Conservation (phyloP, 2,113 vertebrate genomes). For the Larimichthys polyactis region DNA sequence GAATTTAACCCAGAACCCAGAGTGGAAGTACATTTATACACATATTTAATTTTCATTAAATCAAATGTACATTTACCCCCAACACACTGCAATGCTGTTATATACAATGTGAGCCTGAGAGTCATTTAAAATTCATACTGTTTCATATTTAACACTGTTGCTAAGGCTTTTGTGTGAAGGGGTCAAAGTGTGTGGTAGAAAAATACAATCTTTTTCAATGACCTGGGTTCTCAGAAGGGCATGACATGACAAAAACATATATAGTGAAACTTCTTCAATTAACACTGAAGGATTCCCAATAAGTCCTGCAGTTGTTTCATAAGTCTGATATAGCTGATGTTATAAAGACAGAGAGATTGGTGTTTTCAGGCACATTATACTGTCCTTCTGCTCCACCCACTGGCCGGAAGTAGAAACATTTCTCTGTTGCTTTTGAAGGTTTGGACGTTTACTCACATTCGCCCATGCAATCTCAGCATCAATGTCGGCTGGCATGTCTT, state of each 20-base stretch:
- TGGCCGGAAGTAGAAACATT: slow-evolving; percentile 26
- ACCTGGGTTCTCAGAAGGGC: too few relatives aligned
- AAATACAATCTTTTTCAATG: not conserved
- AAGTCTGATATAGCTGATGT: not conserved
- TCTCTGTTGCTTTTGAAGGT: not conserved
- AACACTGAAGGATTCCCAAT: too few relatives aligned
- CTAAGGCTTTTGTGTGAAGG: too few relatives aligned
- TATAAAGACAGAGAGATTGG: not conserved
- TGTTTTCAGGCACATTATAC: not conserved
- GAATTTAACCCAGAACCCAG: not conserved
- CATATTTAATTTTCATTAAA: too few relatives aligned
- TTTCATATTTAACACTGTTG: too few relatives aligned
- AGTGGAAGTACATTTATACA: not conserved
- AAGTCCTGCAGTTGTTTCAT: not conserved
- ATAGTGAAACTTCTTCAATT: too few relatives aligned
- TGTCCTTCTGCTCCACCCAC: slow-evolving; percentile 39
- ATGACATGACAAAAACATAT: too few relatives aligned
- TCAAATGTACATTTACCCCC: too few relatives aligned
- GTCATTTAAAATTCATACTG: too few relatives aligned
- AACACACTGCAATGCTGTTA: too few relatives aligned
- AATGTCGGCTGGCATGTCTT: slow-evolving; percentile 89
- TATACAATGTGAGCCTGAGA: too few relatives aligned
- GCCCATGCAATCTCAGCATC: slow-evolving; percentile 94
- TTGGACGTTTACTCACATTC: slow-evolving; percentile 85
- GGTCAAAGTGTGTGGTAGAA: too few relatives aligned